phyloP scores from a whole-genome alignment of 1,140 invertebrate genomes.

The Pseudomyrmex pallidus region DNA sequence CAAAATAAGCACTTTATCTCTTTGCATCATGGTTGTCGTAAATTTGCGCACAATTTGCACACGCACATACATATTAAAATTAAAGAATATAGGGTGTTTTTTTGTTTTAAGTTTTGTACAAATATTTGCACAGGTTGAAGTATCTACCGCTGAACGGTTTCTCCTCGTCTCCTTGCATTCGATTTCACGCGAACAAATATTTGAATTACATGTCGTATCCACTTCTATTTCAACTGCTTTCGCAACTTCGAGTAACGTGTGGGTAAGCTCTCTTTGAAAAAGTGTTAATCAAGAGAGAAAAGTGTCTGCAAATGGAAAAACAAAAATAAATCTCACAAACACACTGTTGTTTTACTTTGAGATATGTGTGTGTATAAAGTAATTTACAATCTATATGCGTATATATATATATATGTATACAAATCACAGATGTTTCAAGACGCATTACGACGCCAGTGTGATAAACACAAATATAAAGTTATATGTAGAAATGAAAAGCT shows the following conservation, averaged over 20 bases:
- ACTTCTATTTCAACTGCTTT: conserved; percentile 75
- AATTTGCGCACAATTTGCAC: too few relatives aligned
- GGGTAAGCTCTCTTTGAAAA: conserved; percentile 56
- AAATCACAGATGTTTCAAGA: conserved; percentile 73
- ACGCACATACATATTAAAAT: too few relatives aligned
- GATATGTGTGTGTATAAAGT: conserved; percentile 42
- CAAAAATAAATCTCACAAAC: neutral
- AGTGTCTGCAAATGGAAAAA: conserved; percentile 10
- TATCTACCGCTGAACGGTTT: conserved; percentile 81
- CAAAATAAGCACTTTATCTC: conserved; percentile 9
- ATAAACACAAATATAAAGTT: conserved; percentile 71
- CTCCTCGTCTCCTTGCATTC: conserved; percentile 76
- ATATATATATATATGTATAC: conserved; percentile 15
- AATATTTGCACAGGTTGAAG: conserved; percentile 70
- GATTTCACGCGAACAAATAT: conserved; percentile 75
- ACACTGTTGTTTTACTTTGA: conserved; percentile 25
- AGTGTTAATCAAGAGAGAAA: neutral
- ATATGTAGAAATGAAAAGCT: conserved; percentile 59
- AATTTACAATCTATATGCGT: conserved; percentile 41
- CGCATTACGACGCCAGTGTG: conserved; percentile 40
- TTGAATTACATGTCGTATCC: conserved; percentile 80
- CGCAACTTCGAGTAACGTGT: conserved; percentile 60
- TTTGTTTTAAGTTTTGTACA: neutral
- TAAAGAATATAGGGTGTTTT: too few relatives aligned
- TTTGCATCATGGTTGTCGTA: neutral